Evolutionary conservation across 2,113 vertebrate genomes (phyloP), one percentile per base, ranked within the genome.

Genomic region (Alethe castanea): DNA sequence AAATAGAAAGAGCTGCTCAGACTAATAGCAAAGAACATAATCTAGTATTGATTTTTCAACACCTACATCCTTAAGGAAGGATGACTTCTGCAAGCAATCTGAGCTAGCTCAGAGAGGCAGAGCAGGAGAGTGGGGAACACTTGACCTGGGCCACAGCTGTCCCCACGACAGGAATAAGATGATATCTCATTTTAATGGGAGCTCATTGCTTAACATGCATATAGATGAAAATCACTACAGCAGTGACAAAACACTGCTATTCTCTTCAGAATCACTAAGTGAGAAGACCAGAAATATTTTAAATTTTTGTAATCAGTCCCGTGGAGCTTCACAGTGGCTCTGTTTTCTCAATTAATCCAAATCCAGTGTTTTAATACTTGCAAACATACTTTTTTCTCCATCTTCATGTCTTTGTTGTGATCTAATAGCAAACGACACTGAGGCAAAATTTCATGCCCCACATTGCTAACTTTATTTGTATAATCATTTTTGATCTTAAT

Each of bases 1-100:
- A 85, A 92, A 94, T 1, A 87, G 69, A 79, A 94, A 94, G 90
- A 59, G 62, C 91, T 65, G 33, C 78, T 90, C 57, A 85, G 70
- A 66, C 78, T 91, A 94, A 91, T 62, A 92, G 74, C 66, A 65
- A 95, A 94, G 80, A 96, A 95, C 88, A 88, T 92, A 73, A 95
- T 85, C 81, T 91, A 22, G 60, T 91, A 92, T 92, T 66, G 87
- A 95, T 95, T 81, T 82, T 61, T 36, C 78, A 88, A 85, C 73
- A 72, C 81, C 78, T 95, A 72, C 66, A 69, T 85, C 74, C 83
- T 92, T 54, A 96, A 90, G 67, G 42, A 92, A 91, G 40, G 56
- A 83, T 84, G 60, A 92, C 78, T 89, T 94, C 15, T 81, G 86
- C 33, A 81, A 81, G 73, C 50, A 76, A 79, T 72, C 61, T 80